These are phyloP conservation scores for Rhagologus leucostigma DNA, from an alignment of 2,113 vertebrate genomes.

Conservation along the genomic window DNA sequence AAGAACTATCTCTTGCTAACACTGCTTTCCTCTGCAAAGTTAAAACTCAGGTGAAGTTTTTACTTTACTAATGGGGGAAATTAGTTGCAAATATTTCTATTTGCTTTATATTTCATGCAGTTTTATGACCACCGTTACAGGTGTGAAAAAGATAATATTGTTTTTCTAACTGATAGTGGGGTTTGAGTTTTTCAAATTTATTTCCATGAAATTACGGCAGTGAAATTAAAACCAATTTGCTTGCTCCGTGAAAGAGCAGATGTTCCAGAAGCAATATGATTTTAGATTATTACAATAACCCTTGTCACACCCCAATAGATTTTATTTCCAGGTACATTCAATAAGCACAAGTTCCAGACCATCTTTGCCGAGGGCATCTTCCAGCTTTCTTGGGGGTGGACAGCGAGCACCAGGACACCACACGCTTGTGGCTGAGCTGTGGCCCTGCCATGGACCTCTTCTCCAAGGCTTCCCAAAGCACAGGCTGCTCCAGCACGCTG, in stretches of 20 bases:
- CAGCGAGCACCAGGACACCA: rapidly evolving
- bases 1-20: not conserved
- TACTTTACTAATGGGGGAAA: not conserved
- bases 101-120: not conserved
- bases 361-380: not conserved
- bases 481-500: not conserved
- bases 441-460: rapidly evolving
- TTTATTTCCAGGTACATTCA: not conserved
- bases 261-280: not conserved
- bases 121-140: not conserved
- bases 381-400: not conserved
- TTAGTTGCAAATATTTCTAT: not conserved
- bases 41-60: not conserved
- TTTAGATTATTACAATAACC: not conserved
- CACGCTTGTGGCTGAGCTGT: rapidly evolving
- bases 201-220: not conserved
- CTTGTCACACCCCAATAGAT: not conserved
- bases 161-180: not conserved
- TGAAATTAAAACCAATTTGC: not conserved
- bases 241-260: not conserved
- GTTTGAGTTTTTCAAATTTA: not conserved
- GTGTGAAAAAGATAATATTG: not conserved
- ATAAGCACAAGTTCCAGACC: not conserved
- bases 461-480: not conserved
- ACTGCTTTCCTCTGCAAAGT: not conserved